These are phyloP conservation scores for Drosophila bipectinata DNA, from an alignment of 1,140 invertebrate species.

Conservation along the genomic window DNA sequence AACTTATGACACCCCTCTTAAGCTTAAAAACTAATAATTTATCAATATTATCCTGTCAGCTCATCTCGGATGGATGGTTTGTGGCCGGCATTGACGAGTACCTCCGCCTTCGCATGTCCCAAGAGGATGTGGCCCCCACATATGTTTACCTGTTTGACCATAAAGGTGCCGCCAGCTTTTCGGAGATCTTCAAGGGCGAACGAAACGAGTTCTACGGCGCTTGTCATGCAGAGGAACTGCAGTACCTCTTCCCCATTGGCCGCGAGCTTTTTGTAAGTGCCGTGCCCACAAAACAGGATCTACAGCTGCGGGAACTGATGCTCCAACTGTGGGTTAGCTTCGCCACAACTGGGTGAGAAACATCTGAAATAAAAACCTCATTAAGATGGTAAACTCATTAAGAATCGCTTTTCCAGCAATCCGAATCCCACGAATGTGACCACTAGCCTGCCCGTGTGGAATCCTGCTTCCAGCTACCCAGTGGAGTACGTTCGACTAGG, in stretches of 20 bases:
- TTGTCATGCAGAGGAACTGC: conserved; percentile 90
- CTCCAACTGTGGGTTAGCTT: conserved; percentile 90
- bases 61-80: conserved; percentile 89
- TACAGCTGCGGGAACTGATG: conserved; percentile 85
- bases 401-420: conserved; percentile 79
- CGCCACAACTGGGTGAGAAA: conserved; percentile 87
- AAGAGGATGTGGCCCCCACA: conserved; percentile 84
- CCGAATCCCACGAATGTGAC: conserved; percentile 84
- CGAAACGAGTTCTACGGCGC: conserved; percentile 87
- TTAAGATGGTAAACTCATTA: neutral
- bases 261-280: conserved; percentile 85
- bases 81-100: conserved; percentile 86
- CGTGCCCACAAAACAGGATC: conserved; percentile 84
- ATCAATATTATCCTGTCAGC: conserved; percentile 79
- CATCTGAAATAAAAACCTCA: neutral
- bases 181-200: conserved; percentile 87
- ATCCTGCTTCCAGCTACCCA: conserved; percentile 78
- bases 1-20: too few relatives aligned
- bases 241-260: conserved; percentile 89
- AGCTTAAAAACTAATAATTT: neutral
- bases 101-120: conserved; percentile 85
- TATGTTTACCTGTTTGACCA: conserved; percentile 89
- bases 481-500: conserved; percentile 84
- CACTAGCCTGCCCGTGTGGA: conserved; percentile 82
- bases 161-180: conserved; percentile 88